These are phyloP conservation scores for Drosophila leontia DNA, from an alignment of 1,140 invertebrate species.

Conservation along the genomic window DNA sequence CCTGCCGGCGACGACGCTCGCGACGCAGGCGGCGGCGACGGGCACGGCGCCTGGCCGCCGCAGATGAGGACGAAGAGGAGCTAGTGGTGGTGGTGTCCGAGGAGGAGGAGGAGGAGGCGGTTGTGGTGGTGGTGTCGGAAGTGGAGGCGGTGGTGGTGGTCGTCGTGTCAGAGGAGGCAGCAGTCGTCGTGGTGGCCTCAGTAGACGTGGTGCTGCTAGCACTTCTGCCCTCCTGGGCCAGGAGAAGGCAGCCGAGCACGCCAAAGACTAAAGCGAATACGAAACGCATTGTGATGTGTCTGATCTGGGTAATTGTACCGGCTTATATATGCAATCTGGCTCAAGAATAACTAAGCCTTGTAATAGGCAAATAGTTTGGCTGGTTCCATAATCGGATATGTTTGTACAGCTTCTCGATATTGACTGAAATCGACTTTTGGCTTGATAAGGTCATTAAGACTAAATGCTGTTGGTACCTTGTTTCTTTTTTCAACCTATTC, in stretches of 20 bases:
- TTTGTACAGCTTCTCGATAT: constrained; percentile 34
- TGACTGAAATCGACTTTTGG: not conserved
- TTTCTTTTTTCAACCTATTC: no score
- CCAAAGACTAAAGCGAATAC: constrained; percentile 17
- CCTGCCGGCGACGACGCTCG: constrained; percentile 34
- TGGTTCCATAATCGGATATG: not conserved
- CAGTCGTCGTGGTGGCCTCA: constrained; percentile 8
- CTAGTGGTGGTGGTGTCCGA: not conserved
- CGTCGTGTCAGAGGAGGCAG: constrained; percentile 4
- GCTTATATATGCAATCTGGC: constrained; percentile 32
- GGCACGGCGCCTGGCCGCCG: constrained; percentile 31
- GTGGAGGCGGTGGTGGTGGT: not conserved
- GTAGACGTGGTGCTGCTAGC: not conserved
- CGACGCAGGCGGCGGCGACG: constrained; percentile 28
- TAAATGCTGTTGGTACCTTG: no score
- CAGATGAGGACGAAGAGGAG: constrained; percentile 4
- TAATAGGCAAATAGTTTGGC: constrained; percentile 1
- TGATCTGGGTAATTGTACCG: not conserved
- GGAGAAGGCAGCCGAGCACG: constrained; percentile 21
- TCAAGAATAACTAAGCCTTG: not conserved
- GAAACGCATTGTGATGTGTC: constrained; percentile 30
- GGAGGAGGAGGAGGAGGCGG: constrained; percentile 9
- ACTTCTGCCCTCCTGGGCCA: constrained; percentile 11
- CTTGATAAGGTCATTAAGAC: not conserved
- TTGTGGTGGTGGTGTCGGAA: constrained; percentile 10